phyloP scores from a whole-genome alignment of 2,888 invertebrate species.

The Rhagonycha fulva region DNA sequence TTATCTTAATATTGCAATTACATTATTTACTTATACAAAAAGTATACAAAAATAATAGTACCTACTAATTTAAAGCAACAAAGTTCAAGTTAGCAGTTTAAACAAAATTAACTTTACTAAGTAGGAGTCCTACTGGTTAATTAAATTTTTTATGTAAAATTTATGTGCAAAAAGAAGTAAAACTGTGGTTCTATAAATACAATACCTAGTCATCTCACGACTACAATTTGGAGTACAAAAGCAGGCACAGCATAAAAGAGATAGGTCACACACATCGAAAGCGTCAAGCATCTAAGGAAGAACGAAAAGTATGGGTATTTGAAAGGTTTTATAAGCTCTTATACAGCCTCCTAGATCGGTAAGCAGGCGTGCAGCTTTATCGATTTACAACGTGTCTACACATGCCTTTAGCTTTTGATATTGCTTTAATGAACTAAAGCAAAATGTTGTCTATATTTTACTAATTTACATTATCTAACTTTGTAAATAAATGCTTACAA shows the following conservation, averaged over 20 bases:
- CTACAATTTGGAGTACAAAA: constrained; percentile 31
- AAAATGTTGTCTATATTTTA: constrained; percentile 1
- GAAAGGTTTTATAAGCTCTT: constrained; percentile 32
- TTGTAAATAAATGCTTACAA: background rate
- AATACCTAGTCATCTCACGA: constrained; percentile 30
- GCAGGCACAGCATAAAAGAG: constrained; percentile 27
- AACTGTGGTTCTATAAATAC: constrained; percentile 23
- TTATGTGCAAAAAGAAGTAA: constrained; percentile 8
- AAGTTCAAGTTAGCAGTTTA: no score
- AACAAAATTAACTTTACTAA: background rate
- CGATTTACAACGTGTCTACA: constrained; percentile 31
- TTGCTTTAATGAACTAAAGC: constrained; percentile 22
- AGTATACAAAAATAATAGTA: no score
- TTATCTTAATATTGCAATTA: background rate
- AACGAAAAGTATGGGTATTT: constrained; percentile 30
- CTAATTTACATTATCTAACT: background rate
- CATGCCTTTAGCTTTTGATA: constrained; percentile 25
- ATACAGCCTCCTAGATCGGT: constrained; percentile 26
- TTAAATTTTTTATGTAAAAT: constrained; percentile 2
- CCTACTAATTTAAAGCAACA: no score
- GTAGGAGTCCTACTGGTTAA: background rate
- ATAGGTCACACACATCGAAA: constrained; percentile 27
- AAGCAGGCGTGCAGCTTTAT: constrained; percentile 31
- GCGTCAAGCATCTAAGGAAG: constrained; percentile 26
- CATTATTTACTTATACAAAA: background rate